Evolutionary conservation across 1,140 invertebrate species (phyloP), one percentile per base, ranked within the genome.

Genomic region (Diploscapter pachys): DNA sequence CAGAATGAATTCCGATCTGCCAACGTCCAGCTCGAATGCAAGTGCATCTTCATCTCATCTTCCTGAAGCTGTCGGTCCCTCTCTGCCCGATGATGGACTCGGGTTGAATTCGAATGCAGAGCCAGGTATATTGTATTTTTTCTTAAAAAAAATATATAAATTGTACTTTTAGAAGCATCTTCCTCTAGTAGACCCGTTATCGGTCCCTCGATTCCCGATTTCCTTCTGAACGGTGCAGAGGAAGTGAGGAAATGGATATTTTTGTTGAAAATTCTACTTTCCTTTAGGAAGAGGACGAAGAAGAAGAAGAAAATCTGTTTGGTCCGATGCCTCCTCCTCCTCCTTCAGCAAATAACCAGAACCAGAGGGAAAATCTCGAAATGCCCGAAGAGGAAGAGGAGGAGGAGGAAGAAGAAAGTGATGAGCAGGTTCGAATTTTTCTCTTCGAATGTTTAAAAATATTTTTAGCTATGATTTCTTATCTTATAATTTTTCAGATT

Each of bases 261-360:
- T 8, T 56, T 54, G n/a, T 8, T 52, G 50, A 5, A 69, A 9
- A 54, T 69, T 54, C 2, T 13, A 69, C 2, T 9, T 9, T 13
- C 9, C 2, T 50, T 5, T 2, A 53, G 57, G 52, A 62, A 71
- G 69, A 59, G 6, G 71, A 66, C 2, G 63, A 69, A 53, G 71
- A 72, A 50, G 63, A 72, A 8, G 64, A 71, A 13, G 71, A 31
- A 5, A 63, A 72, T 68, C 11, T 62, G 2, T 72, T 51, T 3
- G 71, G 71, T 0, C 71, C 71, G 8, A 63, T 63, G 50, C 71
- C 48, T 9, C 71, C 71, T 11, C 71, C 71, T 31, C 31, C 71
- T 11, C 71, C 71, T 31, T 1, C 31, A 31, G 31, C 31, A 31
- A 31, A 31, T 31, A 31, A 31, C 31, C 31, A 31, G 31, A 31